Conservation (phyloP, 2,797 vertebrate genomes). For the Graptemys geographica region DNA sequence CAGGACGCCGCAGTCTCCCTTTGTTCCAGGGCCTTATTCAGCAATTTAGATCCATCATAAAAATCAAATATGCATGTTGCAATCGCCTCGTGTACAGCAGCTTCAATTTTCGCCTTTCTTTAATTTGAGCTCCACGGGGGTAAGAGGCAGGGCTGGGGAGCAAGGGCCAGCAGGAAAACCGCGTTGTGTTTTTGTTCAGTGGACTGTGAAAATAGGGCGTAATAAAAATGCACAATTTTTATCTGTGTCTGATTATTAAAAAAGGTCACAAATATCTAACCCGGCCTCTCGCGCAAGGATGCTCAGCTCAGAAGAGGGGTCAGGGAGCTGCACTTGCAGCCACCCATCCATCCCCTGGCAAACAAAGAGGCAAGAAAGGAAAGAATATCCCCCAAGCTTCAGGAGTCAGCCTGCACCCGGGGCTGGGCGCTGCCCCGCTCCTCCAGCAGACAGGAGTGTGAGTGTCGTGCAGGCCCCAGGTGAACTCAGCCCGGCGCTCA, state of each 20-base stretch:
- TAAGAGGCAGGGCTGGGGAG: slow-evolving; percentile 74
- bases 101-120: slow-evolving; percentile 83
- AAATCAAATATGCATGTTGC: slow-evolving; percentile 86
- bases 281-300: background rate
- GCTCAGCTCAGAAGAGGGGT: background rate
- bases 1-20: slow-evolving; percentile 79
- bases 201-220: slow-evolving; percentile 77
- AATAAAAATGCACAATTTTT: slow-evolving; percentile 74
- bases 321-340: background rate
- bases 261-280: slow-evolving; percentile 14
- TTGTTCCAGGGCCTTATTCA: slow-evolving; percentile 83
- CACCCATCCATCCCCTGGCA: background rate
- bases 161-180: slow-evolving; percentile 72
- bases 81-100: slow-evolving; percentile 76
- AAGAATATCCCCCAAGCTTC: background rate
- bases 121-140: slow-evolving; percentile 80
- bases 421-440: background rate
- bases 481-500: background rate
- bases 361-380: background rate
- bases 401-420: background rate
- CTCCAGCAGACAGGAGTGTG: background rate
- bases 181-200: slow-evolving; percentile 80
- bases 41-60: slow-evolving; percentile 85
- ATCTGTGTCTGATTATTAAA: slow-evolving; percentile 71
- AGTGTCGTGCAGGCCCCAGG: rapidly evolving